Evolutionary conservation across 2,113 vertebrate genomes (phyloP).

Genomic region (Corythornis vintsioides): DNA sequence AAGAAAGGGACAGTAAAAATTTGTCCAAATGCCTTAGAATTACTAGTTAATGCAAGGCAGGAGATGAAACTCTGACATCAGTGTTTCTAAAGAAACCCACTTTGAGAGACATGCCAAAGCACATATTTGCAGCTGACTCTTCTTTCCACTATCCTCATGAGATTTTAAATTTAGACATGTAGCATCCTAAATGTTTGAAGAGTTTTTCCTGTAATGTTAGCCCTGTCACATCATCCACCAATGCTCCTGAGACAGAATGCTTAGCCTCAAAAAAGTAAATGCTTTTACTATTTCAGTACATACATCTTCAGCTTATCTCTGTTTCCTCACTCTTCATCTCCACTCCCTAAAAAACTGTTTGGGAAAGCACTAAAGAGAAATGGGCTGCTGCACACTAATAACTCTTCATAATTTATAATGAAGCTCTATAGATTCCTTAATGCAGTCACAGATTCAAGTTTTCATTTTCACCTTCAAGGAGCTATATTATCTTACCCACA

Average conservation of each 20-base stretch:
- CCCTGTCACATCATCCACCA: constrained; percentile 28
- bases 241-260: constrained; percentile 1
- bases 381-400: not conserved
- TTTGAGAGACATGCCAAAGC: not conserved
- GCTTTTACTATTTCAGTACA: constrained; percentile 33
- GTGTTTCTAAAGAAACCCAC: constrained; percentile 2
- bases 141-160: not conserved
- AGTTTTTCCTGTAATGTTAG: constrained; percentile 14
- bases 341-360: constrained; percentile 27
- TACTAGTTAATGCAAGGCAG: not conserved
- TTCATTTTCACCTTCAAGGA: constrained; percentile 47
- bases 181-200: constrained; percentile 42
- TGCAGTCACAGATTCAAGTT: constrained; percentile 29
- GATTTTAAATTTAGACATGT: constrained; percentile 48
- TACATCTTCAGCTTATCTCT: constrained; percentile 30
- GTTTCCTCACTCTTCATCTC: constrained; percentile 10
- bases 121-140: not conserved
- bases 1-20: not conserved
- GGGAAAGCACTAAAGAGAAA: not conserved
- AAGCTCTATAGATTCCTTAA: constrained; percentile 10
- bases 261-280: constrained; percentile 17
- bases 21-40: not conserved
- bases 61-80: not conserved
- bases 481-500: constrained; percentile 8
- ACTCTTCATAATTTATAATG: constrained; percentile 30